Percentiles rank a stretch among this genome's conserved stretches.
Evolutionary conservation across 2,888 invertebrate genomes (phyloP).

Genomic region (Gandaritis pyraliata): DNA sequence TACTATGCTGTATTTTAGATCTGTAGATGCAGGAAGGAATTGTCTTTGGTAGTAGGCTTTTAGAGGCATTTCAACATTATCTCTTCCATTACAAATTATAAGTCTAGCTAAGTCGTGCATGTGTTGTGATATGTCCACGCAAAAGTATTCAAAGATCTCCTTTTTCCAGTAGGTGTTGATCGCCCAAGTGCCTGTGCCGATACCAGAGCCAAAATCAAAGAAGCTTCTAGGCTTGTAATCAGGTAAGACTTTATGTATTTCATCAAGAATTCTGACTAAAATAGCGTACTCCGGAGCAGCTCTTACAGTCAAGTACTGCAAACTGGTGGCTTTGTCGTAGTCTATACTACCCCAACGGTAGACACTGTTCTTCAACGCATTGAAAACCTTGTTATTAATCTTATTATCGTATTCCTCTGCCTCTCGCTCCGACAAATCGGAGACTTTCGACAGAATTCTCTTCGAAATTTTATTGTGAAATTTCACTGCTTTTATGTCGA

Average conservation of each 20-base stretch:
- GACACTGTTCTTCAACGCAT: slow-evolving; percentile 83
- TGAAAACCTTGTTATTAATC: slow-evolving; percentile 81
- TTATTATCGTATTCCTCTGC: slow-evolving; percentile 71
- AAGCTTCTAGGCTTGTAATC: slow-evolving; percentile 90
- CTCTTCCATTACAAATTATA: slow-evolving; percentile 87
- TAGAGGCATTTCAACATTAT: slow-evolving; percentile 83
- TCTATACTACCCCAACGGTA: slow-evolving; percentile 90
- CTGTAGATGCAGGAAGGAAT: slow-evolving; percentile 88
- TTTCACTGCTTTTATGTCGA: slow-evolving; percentile 71
- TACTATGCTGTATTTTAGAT: slow-evolving; percentile 90
- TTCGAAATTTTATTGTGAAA: slow-evolving; percentile 68
- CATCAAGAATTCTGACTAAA: slow-evolving; percentile 88
- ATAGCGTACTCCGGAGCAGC: slow-evolving; percentile 91
- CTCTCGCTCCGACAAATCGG: slow-evolving; percentile 61
- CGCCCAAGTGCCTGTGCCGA: slow-evolving; percentile 95
- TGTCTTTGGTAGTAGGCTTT: slow-evolving; percentile 90
- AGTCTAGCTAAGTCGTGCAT: slow-evolving; percentile 93
- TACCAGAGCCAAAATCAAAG: slow-evolving; percentile 96
- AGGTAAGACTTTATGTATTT: slow-evolving; percentile 87
- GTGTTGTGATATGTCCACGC: slow-evolving; percentile 91
- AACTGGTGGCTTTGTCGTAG: slow-evolving; percentile 86
- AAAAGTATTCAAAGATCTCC: slow-evolving; percentile 91
- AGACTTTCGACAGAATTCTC: slow-evolving; percentile 54
- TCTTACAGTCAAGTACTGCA: slow-evolving; percentile 89
- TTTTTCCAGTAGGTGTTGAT: slow-evolving; percentile 89